Conservation (phyloP, 2,888 invertebrate genomes). For the Nomada goodeniana region DNA sequence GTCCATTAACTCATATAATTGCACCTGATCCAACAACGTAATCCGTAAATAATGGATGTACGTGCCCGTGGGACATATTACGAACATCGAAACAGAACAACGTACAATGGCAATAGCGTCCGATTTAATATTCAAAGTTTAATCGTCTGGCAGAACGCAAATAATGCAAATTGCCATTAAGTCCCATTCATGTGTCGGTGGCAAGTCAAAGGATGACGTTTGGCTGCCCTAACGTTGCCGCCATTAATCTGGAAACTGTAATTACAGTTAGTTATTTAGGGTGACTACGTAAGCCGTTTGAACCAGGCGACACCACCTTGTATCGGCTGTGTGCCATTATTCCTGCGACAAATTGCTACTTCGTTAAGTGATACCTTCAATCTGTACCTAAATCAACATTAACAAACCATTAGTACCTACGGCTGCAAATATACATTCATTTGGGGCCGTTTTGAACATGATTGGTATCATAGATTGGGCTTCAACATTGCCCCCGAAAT, state of each 20-base stretch:
- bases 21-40: too few relatives aligned
- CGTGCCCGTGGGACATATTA: not conserved
- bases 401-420: not conserved
- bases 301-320: not conserved
- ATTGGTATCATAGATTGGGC: too few relatives aligned
- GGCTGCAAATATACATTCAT: not conserved
- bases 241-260: conserved; percentile 53
- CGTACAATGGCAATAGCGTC: not conserved
- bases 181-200: conserved; percentile 17
- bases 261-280: conserved; percentile 53
- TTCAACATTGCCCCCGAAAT: too few relatives aligned
- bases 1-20: too few relatives aligned
- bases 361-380: conserved; percentile 24
- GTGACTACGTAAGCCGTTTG: conserved; percentile 33
- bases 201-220: conserved; percentile 47
- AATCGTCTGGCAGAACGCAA: conserved; percentile 9
- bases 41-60: too few relatives aligned
- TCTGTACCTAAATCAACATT: not conserved
- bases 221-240: conserved; percentile 20
- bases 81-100: too few relatives aligned
- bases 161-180: conserved; percentile 46
- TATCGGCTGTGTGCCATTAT: conserved; percentile 29
- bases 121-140: not conserved
- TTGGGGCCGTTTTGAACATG: too few relatives aligned
- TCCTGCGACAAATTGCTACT: conserved; percentile 31